Base-by-base conservation (phyloP, 2,888 invertebrate species). In the Dasysyrphus tricinctus region DNA sequence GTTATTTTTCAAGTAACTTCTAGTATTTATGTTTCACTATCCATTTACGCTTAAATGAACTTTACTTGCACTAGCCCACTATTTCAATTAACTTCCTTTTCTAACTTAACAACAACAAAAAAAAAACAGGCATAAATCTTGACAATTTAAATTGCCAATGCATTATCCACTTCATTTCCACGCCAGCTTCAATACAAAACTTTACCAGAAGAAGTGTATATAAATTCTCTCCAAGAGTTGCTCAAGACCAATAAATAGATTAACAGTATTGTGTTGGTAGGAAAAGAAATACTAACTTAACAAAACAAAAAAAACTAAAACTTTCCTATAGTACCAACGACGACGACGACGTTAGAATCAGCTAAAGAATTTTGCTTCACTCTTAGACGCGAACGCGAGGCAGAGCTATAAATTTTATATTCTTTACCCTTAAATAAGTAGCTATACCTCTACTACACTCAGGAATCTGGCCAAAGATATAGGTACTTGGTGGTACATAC, bases 161-260 rank as follows among this genome's bases (percentile, higher is more conserved):
- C 65, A 80, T 76, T 57, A 72, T 75, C 80, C 84, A 65, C 80
- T 80, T 80, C 67, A 80, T 74, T 80, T 67, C 77, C 61, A 29
- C 54, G 9, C 44, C 51, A 42, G 29, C 72, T 59, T 73, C 80
- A 72, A 76, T 74, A 54, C 39, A 78, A 69, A 54, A 54, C 37
- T 54, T 69, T 56, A n/a, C n/a, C n/a, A 34, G 39, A 4, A 16
- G 39, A 2, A 24, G 12, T 19, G 8, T 44, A 61, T 39, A 74
- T 85, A 81, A 59, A 78, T 86, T 63, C 65, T n/a, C 12, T 44
- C 24, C 29, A 54, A 29, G 5, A 86, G 65, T 86, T 77, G 63
- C 70, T 70, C 56, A 74, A 81, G 44, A 78, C 78, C 85, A 86
- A 75, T 86, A 86, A 86, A 86, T 86, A 86, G 81, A 86, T 86